Evolutionary conservation across 2,113 vertebrate species (phyloP).

Genomic region (Myiozetetes cayanensis): DNA sequence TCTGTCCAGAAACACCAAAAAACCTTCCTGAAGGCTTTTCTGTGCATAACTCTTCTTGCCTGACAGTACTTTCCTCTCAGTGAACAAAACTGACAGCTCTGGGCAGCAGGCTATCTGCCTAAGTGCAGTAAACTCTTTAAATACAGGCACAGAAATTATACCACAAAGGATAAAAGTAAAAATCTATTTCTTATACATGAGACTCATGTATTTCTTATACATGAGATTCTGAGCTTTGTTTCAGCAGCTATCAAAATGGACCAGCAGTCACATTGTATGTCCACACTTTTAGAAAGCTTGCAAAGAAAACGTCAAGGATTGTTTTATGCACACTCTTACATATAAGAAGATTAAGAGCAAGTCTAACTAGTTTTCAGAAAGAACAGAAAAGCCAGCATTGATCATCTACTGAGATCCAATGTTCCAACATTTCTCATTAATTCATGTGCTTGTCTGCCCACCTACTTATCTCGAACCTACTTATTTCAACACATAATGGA

Average conservation of each 20-base stretch:
- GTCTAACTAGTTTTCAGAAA: conserved; percentile 5
- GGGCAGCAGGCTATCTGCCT: background rate
- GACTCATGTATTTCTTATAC: background rate
- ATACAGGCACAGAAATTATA: background rate
- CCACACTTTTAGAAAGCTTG: background rate
- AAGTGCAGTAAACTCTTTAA: background rate
- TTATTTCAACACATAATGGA: conserved; percentile 6
- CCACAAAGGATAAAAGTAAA: background rate
- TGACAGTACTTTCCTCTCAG: background rate
- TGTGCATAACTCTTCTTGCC: background rate
- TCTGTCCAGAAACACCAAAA: background rate
- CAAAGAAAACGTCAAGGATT: background rate
- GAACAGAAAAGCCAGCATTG: conserved; percentile 10
- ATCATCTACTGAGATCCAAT: background rate
- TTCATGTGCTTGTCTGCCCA: background rate
- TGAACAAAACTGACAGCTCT: background rate
- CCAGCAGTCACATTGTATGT: background rate
- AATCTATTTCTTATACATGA: background rate
- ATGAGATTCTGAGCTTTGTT: background rate
- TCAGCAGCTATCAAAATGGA: background rate
- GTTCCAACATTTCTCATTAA: background rate
- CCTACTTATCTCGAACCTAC: background rate
- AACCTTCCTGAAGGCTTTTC: background rate
- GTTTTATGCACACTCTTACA: background rate
- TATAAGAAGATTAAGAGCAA: background rate